Base-by-base conservation (phyloP, 2,113 vertebrate species). In the Gallinago media region DNA sequence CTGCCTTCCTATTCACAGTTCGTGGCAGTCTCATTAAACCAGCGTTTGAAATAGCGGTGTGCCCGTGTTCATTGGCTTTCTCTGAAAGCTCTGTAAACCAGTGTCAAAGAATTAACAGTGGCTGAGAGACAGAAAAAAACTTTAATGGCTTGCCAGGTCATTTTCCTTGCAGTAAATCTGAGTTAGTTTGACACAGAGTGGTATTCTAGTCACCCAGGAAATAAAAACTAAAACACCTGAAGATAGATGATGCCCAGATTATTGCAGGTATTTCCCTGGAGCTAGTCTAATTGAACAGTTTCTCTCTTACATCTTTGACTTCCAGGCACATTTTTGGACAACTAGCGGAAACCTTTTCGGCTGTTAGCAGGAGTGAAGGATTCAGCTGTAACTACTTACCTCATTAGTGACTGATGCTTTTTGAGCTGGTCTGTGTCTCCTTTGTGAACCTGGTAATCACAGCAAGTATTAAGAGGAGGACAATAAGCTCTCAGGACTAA, bases 1-100 rank as follows among this genome's bases (percentile, higher is more conserved):
- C 88, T 87, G 94, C 92, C 68, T 97, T 88, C 88, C 89, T 95
- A 68, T 96, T 93, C 94, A 92, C 72, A 93, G 86, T 81, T 86
- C 72, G 26, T 46, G 76, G 85, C 90, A 84, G 88, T 75, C 94
- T 92, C 88, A 93, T 96, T 96, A 96, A 96, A 82, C 5, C 74
- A 66, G 52, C 0, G 2, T 95, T 92, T 88, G 96, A 93, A 92
- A 44, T 29, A 91, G 92, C 79, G 49, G 59, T 1, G 0, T 89
- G 88, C 49, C 65, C 0, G 0, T 74, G 63, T 32, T 95, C 82
- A 12, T 77, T 80, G 66, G 75, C 67, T 85, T 93, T 89, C 47
- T 74, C 85, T 95, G 85, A 92, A 72, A 95, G 65, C 86, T 21
- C 52, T 92, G 61, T 86, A 94, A 96, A 84, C 83, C 59, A 56